Evolutionary conservation across 1,140 invertebrate species (phyloP), one percentile per base, ranked within the genome.

Genomic region (Batillaria attramentaria): DNA sequence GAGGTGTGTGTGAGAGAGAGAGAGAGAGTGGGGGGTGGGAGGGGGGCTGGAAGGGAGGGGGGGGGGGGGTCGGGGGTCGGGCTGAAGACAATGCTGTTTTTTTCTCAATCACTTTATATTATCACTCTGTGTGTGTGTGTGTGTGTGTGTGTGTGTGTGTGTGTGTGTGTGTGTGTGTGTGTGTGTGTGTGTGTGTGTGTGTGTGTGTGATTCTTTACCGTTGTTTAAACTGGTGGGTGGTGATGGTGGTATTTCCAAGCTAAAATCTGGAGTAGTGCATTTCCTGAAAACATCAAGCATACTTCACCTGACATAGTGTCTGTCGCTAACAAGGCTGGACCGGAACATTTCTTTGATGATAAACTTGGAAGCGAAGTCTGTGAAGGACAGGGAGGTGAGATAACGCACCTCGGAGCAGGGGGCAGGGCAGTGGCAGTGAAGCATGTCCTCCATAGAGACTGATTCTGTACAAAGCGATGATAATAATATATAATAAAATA

Each of bases 321-420:
- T 65, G 74, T 57, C 31, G 46, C 39, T 37, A n/a, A 76, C 10
- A 2, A 76, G 20, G 54, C 41, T 65, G 18, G n/a, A 6, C 18
- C 33, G 24, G 10, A 76, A 54, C 50, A 76, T 57, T 6, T 65
- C 16, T 24, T 76, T 16, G n/a, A 60, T 28, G 18, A 76, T 37
- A 39, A 76, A 76, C 33, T 60, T 60, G 28, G 74, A 76, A 39
- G 74, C 74, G 57, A 76, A 76, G 74, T 76, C 57, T 6, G 74
- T 60, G 35, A 39, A 60, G 18, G 74, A 76, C 2, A 76, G 35
- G 16, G 31, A 20, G 2, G 74, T 6, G 4, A 6, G 24, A 42
- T 35, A 76, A 35, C n/a, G 8, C 16, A 39, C 57, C 24, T 54
- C 37, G 4, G 33, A 60, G 41, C 74, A 76, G 24, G 54, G 33